phyloP scores from a whole-genome alignment of 2,797 vertebrate species.

The Mycteria americana region DNA sequence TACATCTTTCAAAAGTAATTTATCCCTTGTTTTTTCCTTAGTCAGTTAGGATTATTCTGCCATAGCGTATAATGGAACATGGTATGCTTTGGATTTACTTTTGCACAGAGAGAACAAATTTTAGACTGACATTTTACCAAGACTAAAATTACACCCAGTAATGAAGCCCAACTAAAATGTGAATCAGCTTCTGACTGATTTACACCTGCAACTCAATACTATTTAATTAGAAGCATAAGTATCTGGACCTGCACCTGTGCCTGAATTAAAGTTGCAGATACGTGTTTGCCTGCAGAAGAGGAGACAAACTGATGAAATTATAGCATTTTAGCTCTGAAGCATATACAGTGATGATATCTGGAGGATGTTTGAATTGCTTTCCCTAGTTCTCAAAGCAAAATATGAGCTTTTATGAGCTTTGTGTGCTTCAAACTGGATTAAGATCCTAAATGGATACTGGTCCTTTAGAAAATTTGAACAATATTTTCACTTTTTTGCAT shows the following conservation, averaged over 20 bases:
- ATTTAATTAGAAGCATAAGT: slow-evolving; percentile 8
- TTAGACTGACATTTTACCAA: neutral
- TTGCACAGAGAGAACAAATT: neutral
- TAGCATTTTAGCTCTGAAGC: neutral
- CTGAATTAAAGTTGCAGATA: neutral
- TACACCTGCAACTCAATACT: slow-evolving; percentile 1
- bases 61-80: neutral
- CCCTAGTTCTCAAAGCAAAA: neutral
- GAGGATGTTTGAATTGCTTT: slow-evolving; percentile 18
- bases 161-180: neutral
- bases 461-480: neutral
- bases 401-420: neutral
- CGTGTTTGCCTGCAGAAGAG: neutral
- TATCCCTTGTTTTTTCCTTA: neutral
- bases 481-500: neutral
- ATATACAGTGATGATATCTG: neutral
- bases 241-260: neutral
- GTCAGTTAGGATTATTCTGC: neutral
- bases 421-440: slow-evolving; percentile 21
- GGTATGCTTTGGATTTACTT: neutral
- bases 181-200: slow-evolving; percentile 12
- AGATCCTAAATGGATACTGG: neutral
- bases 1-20: neutral
- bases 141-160: neutral
- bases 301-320: neutral